These are phyloP conservation scores for Marronus borbonicus DNA, from an alignment of 2,888 invertebrate genomes.

Conservation along the genomic window DNA sequence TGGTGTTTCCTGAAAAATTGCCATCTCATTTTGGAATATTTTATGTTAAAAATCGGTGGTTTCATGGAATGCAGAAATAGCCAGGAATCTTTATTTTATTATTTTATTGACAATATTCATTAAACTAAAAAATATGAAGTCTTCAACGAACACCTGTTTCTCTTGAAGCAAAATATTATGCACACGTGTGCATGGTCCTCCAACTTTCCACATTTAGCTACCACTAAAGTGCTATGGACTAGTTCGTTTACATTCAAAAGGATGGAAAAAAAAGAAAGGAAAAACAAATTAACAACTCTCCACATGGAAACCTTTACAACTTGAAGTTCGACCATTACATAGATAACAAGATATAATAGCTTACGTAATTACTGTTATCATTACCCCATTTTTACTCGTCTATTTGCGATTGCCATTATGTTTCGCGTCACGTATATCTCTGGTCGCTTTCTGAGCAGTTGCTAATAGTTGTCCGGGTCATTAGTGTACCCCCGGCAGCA, in stretches of 20 bases:
- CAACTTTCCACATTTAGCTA: too few species aligned
- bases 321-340: neutral
- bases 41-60: too few species aligned
- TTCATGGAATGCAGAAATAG: too few species aligned
- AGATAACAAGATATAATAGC: slow-evolving; percentile 20
- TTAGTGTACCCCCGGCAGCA: slow-evolving; percentile 64
- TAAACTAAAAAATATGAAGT: too few species aligned
- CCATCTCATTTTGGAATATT: too few species aligned
- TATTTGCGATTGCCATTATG: slow-evolving; percentile 56
- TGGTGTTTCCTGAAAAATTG: too few species aligned
- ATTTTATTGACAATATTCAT: too few species aligned
- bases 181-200: too few species aligned
- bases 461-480: slow-evolving; percentile 68
- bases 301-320: neutral
- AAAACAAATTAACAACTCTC: neutral
- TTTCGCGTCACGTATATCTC: slow-evolving; percentile 63
- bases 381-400: slow-evolving; percentile 60
- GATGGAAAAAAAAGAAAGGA: neutral
- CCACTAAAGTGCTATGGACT: too few species aligned
- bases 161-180: too few species aligned
- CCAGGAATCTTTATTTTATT: too few species aligned
- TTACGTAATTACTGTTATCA: slow-evolving; percentile 44
- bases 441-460: slow-evolving; percentile 64
- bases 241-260: neutral
- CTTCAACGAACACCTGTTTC: too few species aligned